phyloP scores from a whole-genome alignment of 2,113 vertebrate species.

The Martes martes region DNA sequence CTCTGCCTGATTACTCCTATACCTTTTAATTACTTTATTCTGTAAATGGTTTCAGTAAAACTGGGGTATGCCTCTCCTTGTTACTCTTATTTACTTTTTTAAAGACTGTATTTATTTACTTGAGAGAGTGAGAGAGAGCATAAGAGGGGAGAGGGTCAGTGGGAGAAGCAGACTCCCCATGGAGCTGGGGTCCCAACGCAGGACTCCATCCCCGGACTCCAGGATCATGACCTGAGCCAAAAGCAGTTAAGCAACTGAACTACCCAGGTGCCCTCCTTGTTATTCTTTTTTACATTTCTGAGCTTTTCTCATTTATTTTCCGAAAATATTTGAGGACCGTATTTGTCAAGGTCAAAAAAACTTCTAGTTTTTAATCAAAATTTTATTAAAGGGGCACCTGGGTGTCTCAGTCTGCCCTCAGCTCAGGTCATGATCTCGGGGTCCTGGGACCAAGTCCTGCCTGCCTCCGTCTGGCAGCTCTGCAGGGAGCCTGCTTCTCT shows the following conservation, averaged over 20 bases:
- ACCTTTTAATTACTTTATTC: neutral
- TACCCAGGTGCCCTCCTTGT: neutral
- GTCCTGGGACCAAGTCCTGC: too few species aligned
- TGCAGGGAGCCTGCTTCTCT: neutral
- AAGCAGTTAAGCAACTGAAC: too few species aligned
- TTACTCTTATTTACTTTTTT: neutral
- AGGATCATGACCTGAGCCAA: too few species aligned
- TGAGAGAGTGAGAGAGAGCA: too few species aligned
- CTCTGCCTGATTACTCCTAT: neutral
- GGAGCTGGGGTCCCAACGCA: too few species aligned
- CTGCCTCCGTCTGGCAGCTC: neutral
- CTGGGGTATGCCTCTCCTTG: neutral
- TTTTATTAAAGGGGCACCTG: neutral
- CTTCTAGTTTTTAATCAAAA: neutral
- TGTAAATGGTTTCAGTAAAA: neutral
- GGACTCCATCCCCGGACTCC: too few species aligned
- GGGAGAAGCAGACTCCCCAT: too few species aligned
- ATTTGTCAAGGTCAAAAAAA: neutral
- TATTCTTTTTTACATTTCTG: neutral
- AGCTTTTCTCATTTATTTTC: neutral
- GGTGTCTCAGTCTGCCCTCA: neutral
- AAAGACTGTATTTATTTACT: too few species aligned
- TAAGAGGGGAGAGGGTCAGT: too few species aligned
- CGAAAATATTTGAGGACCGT: neutral
- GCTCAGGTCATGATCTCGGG: neutral